Percentiles rank a stretch among this genome's conserved stretches.
phyloP scores from a whole-genome alignment of 2,797 vertebrate species.

The Gymnodraco acuticeps region DNA sequence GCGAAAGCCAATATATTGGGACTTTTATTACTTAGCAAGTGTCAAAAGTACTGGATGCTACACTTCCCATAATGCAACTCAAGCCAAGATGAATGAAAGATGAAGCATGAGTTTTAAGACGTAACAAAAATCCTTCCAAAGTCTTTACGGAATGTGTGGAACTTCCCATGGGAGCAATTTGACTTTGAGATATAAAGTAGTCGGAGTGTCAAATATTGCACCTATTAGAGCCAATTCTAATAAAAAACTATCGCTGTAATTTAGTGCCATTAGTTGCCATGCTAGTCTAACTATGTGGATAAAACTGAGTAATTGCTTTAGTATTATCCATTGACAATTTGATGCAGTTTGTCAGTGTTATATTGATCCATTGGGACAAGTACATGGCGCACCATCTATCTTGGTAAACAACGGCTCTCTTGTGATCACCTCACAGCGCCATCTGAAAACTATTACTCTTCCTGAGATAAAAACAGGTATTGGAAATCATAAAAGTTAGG shows the following conservation, averaged over 20 bases:
- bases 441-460: slow-evolving; percentile 75
- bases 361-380: slow-evolving; percentile 17
- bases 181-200: slow-evolving; percentile 31
- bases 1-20: not conserved
- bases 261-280: slow-evolving; percentile 5
- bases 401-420: slow-evolving; percentile 39
- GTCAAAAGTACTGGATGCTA: not conserved
- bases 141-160: not conserved
- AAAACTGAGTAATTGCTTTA: slow-evolving; percentile 19
- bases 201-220: slow-evolving; percentile 4
- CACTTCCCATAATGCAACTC: slow-evolving; percentile 1
- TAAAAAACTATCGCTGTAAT: not conserved
- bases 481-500: slow-evolving; percentile 66
- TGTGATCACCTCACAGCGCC: slow-evolving; percentile 39
- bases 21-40: not conserved
- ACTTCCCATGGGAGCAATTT: not conserved
- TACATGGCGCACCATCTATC: slow-evolving; percentile 31
- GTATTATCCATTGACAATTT: slow-evolving; percentile 16
- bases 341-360: slow-evolving; percentile 27
- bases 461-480: slow-evolving; percentile 46
- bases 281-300: not conserved
- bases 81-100: not conserved
- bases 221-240: slow-evolving; percentile 1
- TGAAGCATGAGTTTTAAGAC: slow-evolving; percentile 4
- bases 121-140: not conserved